phyloP scores from a whole-genome alignment of 2,797 vertebrate species.

The Enoplosus armatus region DNA sequence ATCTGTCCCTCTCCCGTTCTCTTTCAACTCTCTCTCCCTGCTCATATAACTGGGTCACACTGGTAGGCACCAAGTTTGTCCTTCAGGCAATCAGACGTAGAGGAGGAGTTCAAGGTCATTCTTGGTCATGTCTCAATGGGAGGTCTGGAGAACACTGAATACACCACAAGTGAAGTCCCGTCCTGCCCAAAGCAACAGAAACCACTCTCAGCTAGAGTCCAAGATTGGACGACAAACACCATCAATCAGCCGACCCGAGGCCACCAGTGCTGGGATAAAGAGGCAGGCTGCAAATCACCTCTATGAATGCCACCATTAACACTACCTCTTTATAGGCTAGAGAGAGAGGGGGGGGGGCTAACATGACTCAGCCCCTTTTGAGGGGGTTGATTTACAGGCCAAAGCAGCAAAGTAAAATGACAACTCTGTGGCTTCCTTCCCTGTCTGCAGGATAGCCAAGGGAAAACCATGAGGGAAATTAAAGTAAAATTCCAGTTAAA shows the following conservation, averaged over 20 bases:
- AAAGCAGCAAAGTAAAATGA: constrained; percentile 41
- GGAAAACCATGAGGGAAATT: constrained; percentile 29
- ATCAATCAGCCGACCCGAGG: constrained; percentile 66
- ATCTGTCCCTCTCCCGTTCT: constrained; percentile 57
- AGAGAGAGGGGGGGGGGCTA: background rate
- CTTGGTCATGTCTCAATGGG: constrained; percentile 40
- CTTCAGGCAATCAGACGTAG: constrained; percentile 55
- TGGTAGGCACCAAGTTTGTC: constrained; percentile 60
- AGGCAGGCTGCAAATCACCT: constrained; percentile 67
- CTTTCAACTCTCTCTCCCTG: constrained; percentile 31
- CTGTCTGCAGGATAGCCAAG: constrained; percentile 10
- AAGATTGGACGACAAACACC: constrained; percentile 46
- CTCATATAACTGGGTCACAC: constrained; percentile 73
- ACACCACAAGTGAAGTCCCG: constrained; percentile 32
- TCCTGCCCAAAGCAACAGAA: constrained; percentile 30
- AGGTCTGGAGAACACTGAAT: constrained; percentile 27
- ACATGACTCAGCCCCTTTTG: constrained; percentile 70
- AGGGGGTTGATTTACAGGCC: constrained; percentile 60
- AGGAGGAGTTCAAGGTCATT: constrained; percentile 66
- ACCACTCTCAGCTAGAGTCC: constrained; percentile 37
- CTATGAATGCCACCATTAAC: constrained; percentile 65
- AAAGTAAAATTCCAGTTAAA: constrained; percentile 38
- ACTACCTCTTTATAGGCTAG: constrained; percentile 52
- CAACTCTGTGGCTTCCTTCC: constrained; percentile 28
- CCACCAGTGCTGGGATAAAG: constrained; percentile 62